Evolutionary conservation across 2,888 invertebrate species (phyloP), one percentile per base, ranked within the genome.

Genomic region (Spodoptera exigua): DNA sequence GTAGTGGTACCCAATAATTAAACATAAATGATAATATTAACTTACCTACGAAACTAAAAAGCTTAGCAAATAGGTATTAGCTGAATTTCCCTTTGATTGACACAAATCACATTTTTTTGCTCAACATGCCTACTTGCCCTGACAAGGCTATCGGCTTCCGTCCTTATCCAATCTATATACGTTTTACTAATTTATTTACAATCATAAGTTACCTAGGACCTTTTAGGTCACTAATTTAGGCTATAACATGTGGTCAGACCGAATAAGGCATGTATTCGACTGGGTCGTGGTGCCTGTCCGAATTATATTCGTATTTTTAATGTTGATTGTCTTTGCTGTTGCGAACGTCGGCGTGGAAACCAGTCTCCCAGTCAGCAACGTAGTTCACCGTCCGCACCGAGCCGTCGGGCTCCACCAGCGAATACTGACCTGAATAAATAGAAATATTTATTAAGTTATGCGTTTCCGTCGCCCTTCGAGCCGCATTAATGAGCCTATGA

Each of bases 361-460:
- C 97, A 76, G 96, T 96, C 88, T 96, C 95, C 96, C 96, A 97
- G 86, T 97, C 97, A 56, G 97, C 97, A 57, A 96, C 95, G 89
- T 97, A 97, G 89, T 96, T 95, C 59, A 97, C 97, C 2, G 96
- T 97, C 71, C 97, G 95, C 57, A 96, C 96, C 67, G 96, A 96
- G 57, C 97, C 97, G 90, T 97, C 96, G 44, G 96, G 96, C 85
- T 97, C 97, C 64, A 96, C 96, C 79, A 96, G 88, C 11, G 95
- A 95, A 83, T 96, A 96, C 81, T 96, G 95, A 88, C 94, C 94
- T 94, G 90, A 70, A 86, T 82, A 80, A 78, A 81, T 37, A 11
- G 60, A 70, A 54, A 55, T 39, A 51, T 32, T 67, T 57, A 75
- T 16, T 46, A 40, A 12, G 36, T 27, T 21, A 18, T 7, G 27